Base-by-base conservation (phyloP, 2,113 vertebrate species). In the Coptodon bakossiorum region DNA sequence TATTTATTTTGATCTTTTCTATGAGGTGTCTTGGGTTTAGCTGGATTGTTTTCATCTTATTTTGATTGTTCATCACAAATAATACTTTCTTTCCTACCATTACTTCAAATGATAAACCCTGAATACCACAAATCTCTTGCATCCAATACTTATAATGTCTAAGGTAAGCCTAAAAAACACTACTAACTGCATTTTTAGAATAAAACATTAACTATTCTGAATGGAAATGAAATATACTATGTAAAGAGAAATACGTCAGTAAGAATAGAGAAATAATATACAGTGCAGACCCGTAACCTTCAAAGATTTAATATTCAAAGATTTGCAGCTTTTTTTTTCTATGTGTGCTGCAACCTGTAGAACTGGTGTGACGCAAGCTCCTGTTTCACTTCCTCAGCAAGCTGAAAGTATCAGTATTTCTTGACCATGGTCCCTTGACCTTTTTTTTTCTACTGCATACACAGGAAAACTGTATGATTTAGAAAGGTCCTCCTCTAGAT, bases 321-420 rank as follows among this genome's bases (percentile, higher is more conserved):
- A 45, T 73, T 73, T 45, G 22, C 22, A 45, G 22, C 22, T 22
- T 73, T 16, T 73, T 0, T 73, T 73, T 16, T 14, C 3, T 59
- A 9, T 31, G 8, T 27, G 40, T 17, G 11, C 34, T 22, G 22
- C 22, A 45, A 82, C 9, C 14, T 27, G 13, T 12, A 9, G 6
- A 36, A 56, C 52, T 12, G 3, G 4, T 8, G 7, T 14, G 16
- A 9, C 22, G 5, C 9, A 9, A 6, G 31, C 4, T 11, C 43
- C 5, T 14, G 68, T 90, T 88, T 88, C 50, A 1, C 50, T 90
- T 90, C 88, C 79, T 12, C 40, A 19, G 4, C 8, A 11, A 4
- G 24, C n/a, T 40, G 73, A 27, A 5, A 13, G 17, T 34, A 24
- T 76, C 68, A 29, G n/a, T 57, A 68, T 27, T 24, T 31, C 5